Evolutionary conservation across 1,140 invertebrate genomes (phyloP).

Genomic region (Dendrolimus punctatus): DNA sequence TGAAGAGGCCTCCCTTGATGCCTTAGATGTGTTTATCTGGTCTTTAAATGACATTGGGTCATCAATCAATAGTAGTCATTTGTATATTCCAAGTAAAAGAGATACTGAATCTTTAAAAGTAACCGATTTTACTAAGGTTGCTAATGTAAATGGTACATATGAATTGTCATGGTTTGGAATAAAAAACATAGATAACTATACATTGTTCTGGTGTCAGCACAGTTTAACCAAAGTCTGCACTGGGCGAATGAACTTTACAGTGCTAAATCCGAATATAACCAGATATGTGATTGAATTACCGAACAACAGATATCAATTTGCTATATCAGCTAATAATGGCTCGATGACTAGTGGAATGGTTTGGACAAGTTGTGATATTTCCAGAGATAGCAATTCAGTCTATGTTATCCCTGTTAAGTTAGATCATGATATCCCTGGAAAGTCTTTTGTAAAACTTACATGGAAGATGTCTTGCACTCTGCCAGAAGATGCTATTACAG

Average conservation of each 20-base stretch:
- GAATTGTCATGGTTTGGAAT: conserved; percentile 80
- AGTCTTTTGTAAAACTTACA: conserved; percentile 74
- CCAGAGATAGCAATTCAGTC: conserved; percentile 77
- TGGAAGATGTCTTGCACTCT: conserved; percentile 83
- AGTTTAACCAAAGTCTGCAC: conserved; percentile 50
- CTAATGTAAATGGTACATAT: conserved; percentile 77
- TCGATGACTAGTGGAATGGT: conserved; percentile 81
- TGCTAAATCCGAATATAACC: conserved; percentile 39
- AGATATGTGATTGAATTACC: conserved; percentile 51
- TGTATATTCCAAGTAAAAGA: conserved; percentile 74
- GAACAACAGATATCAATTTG: conserved; percentile 71
- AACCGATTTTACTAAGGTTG: conserved; percentile 77
- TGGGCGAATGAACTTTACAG: conserved; percentile 49
- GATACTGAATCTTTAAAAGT: conserved; percentile 73
- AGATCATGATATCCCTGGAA: conserved; percentile 67
- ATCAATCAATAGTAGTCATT: conserved; percentile 70
- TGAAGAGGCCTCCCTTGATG: conserved; percentile 34
- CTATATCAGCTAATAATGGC: conserved; percentile 79
- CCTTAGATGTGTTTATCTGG: conserved; percentile 52
- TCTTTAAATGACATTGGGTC: conserved; percentile 74
- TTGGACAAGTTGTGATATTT: conserved; percentile 83
- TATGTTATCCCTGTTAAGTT: conserved; percentile 80
- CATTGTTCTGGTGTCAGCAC: conserved; percentile 81
- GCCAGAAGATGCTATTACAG: conserved; percentile 76
- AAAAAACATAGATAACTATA: conserved; percentile 72